Percentiles rank a stretch among this genome's conserved stretches.
Evolutionary conservation across 2,797 vertebrate species (phyloP).

Genomic region (Acrocephalus scirpaceus): DNA sequence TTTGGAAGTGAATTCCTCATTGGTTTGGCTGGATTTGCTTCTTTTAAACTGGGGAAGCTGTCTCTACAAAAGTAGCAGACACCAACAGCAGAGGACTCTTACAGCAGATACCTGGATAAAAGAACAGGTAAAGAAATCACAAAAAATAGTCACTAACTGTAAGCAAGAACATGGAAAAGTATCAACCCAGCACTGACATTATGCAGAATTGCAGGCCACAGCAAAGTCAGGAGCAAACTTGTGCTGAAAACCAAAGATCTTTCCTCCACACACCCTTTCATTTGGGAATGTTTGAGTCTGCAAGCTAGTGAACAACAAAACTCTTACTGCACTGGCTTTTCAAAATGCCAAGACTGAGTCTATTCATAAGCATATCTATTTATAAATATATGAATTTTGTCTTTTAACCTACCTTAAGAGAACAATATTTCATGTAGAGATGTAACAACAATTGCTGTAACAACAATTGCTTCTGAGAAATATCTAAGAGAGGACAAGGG

Average conservation of each 20-base stretch:
- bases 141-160: neutral
- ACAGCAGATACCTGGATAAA: neutral
- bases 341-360: neutral
- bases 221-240: rapidly evolving
- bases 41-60: neutral
- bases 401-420: neutral
- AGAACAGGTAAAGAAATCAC: neutral
- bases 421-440: neutral
- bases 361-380: neutral
- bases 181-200: neutral
- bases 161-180: neutral
- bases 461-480: neutral
- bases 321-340: neutral
- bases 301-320: neutral
- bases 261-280: neutral
- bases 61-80: neutral
- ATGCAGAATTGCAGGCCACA: neutral
- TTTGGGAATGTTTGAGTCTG: neutral
- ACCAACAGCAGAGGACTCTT: neutral
- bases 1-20: neutral
- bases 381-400: neutral
- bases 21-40: neutral
- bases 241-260: neutral
- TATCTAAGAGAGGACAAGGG: neutral
- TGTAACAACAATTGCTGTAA: neutral